Evolutionary conservation across 2,797 vertebrate genomes (phyloP), one percentile per base, ranked within the genome.

Genomic region (Picus viridis): DNA sequence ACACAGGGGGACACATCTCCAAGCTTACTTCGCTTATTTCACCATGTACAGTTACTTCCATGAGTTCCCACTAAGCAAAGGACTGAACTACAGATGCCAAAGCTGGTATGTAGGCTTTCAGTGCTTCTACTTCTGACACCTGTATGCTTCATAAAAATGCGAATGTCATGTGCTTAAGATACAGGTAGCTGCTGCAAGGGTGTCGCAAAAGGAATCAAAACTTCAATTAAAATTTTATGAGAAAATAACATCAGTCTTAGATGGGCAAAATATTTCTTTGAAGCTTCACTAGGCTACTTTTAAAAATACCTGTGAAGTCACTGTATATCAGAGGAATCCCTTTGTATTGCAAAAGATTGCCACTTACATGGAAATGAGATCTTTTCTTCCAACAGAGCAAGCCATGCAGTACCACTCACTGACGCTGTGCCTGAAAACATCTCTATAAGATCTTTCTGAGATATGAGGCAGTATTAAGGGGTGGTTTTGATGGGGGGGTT

Each of bases 291-390:
- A 63, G 73, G 45, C 79, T 83, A 36, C 59, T 79, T 72, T 6
- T 73, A 81, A 78, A 80, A 81, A 39, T 51, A 14, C 23, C 73
- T 63, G 27, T 86, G 75, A 74, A 85, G 63, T 62, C 69, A 79
- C 74, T 74, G 16, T 76, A 30, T 75, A 84, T 83, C 75, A 90
- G 58, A 94, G 62, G 65, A 82, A 67, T 83, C 64, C 70, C 67
- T 93, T 92, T 91, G 88, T 89, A 71, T 94, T 84, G 83, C 82
- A 93, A 88, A 92, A 86, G 74, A 84, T 88, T 95, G 71, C 71
- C 59, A 57, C 67, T 89, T 89, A 86, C 16, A 81, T 76, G 72
- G 64, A 87, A 91, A 95, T 90, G 29, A 86, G 61, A 77, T 61
- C 65, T 84, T 92, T 84, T 76, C 57, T 76, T 92, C 65, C 59